Evolutionary conservation across 2,888 invertebrate species (phyloP).

Genomic region (Apocheima hispidaria): DNA sequence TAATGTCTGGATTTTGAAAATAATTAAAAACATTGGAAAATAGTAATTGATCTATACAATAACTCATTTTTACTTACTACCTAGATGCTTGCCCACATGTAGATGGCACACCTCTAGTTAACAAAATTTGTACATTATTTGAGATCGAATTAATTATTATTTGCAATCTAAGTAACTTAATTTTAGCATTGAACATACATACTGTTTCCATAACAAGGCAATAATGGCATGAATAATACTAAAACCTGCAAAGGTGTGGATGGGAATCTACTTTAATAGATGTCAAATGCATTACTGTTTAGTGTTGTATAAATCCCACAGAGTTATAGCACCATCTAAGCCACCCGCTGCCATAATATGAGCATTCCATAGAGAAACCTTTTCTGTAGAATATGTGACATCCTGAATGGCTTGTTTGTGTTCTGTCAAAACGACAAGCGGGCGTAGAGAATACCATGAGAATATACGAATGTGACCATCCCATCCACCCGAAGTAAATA

Average conservation of each 20-base stretch:
- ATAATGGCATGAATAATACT: conserved; percentile 35
- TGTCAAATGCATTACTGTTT: conserved; percentile 64
- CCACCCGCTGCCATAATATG: conserved; percentile 92
- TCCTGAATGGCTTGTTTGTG: conserved; percentile 91
- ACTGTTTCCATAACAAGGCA: conserved; percentile 33
- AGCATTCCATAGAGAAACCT: conserved; percentile 89
- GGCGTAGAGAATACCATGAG: conserved; percentile 91
- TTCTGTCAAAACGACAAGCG: conserved; percentile 90
- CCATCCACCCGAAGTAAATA: conserved; percentile 91
- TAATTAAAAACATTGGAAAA: conserved; percentile 74
- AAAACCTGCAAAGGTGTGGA: conserved; percentile 19
- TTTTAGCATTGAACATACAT: conserved; percentile 31
- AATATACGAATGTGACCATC: conserved; percentile 91
- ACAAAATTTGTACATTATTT: conserved; percentile 63
- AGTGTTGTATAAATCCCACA: conserved; percentile 92
- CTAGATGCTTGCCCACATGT: conserved; percentile 68
- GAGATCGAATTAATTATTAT: conserved; percentile 71
- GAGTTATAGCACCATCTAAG: conserved; percentile 90
- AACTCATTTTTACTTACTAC: conserved; percentile 64
- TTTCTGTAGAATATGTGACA: conserved; percentile 88
- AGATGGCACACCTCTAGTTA: conserved; percentile 48
- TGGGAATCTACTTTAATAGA: conserved; percentile 37
- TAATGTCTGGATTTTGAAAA: conserved; percentile 69
- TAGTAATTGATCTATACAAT: conserved; percentile 69
- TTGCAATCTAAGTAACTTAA: conserved; percentile 58